Conservation (phyloP, 2,888 invertebrate species). For the Drosophila dives region DNA sequence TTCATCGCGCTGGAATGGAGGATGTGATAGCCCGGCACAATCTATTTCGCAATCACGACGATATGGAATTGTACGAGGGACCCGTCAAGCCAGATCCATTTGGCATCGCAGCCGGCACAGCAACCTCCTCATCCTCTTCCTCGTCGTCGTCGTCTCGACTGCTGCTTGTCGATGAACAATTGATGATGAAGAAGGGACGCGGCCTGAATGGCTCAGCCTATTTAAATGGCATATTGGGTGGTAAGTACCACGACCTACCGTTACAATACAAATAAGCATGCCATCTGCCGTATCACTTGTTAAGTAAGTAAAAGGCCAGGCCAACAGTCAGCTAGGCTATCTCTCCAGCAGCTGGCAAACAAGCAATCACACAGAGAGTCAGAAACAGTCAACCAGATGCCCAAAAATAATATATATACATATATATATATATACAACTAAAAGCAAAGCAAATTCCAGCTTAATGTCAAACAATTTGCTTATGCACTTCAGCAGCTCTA, state of each 20-base stretch:
- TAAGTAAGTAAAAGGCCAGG: constrained; percentile 21
- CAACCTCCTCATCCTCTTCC: constrained; percentile 41
- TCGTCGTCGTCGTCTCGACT: constrained; percentile 77
- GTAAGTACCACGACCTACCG: constrained; percentile 72
- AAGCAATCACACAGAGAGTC: neutral
- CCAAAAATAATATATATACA: constrained; percentile 1
- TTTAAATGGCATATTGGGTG: constrained; percentile 82
- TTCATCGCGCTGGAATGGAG: constrained; percentile 95
- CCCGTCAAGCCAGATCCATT: constrained; percentile 94
- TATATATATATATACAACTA: neutral
- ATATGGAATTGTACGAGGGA: constrained; percentile 95
- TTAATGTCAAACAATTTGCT: neutral
- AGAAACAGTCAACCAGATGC: neutral
- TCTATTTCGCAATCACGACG: constrained; percentile 94
- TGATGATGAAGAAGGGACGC: constrained; percentile 82
- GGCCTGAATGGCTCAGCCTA: constrained; percentile 77
- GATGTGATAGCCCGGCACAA: constrained; percentile 95
- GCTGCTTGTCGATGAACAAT: constrained; percentile 83
- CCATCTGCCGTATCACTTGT: constrained; percentile 16
- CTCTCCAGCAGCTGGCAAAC: constrained; percentile 6
- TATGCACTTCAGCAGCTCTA: neutral
- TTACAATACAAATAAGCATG: constrained; percentile 21
- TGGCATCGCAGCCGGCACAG: constrained; percentile 75
- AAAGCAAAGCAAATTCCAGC: neutral
- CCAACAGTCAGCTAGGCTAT: constrained; percentile 23